A percentile compares a stretch with the other conserved stretches of the same genome.
Conservation (phyloP, 1,140 invertebrate genomes). For the Bemisia tabaci region DNA sequence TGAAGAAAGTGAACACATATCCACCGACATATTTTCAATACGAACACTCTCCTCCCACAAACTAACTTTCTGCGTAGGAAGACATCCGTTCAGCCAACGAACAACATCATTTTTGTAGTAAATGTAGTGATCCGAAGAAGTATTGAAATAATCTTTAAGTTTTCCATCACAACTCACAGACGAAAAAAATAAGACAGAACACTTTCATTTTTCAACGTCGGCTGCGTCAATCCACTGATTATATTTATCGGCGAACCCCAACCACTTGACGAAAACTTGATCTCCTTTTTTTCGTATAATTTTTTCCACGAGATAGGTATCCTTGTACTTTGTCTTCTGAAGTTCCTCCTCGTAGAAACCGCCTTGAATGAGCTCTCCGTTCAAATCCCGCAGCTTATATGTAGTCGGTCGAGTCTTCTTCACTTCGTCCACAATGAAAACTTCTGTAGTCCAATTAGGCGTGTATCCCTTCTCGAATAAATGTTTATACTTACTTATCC, state of each 20-base stretch:
- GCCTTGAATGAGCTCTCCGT: constrained; percentile 5
- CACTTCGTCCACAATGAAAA: constrained; percentile 15
- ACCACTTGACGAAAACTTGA: constrained; percentile 16
- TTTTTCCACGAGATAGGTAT: constrained; percentile 33
- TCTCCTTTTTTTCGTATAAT: constrained; percentile 12
- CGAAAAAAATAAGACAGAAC: too few species aligned
- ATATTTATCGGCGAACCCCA: constrained; percentile 10
- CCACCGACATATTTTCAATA: too few species aligned
- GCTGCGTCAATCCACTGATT: too few species aligned
- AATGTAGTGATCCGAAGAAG: too few species aligned
- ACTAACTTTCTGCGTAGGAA: too few species aligned
- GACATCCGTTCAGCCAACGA: too few species aligned
- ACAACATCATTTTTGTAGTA: too few species aligned
- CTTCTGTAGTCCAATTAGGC: constrained; percentile 12
- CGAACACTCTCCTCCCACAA: too few species aligned
- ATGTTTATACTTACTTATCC: constrained; percentile 13
- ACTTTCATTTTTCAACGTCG: too few species aligned
- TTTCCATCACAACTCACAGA: too few species aligned
- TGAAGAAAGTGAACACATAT: too few species aligned
- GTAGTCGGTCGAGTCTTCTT: constrained; percentile 3
- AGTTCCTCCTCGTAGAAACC: constrained; percentile 15
- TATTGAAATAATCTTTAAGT: too few species aligned
- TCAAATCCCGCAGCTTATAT: constrained; percentile 11
- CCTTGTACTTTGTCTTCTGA: constrained; percentile 27
- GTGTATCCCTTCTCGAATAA: constrained; percentile 15